Base-by-base conservation (phyloP, 2,113 vertebrate species). In the Leiothrix lutea region DNA sequence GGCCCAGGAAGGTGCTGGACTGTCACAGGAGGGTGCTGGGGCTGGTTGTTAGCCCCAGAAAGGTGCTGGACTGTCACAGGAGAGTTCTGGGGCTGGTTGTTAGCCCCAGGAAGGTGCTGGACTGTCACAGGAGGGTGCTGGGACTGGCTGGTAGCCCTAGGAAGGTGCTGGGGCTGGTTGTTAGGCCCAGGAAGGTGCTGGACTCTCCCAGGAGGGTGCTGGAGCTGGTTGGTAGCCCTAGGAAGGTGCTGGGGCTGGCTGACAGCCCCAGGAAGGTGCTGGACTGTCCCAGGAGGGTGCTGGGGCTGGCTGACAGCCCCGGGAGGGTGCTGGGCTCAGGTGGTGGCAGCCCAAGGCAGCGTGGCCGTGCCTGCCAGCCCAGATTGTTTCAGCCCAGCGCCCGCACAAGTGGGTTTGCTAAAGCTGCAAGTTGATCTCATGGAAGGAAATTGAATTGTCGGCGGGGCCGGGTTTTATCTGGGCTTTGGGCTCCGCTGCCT, bases 371-470 rank as follows among this genome's bases (percentile, higher is more conserved):
- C 95, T 97, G 92, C 93, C 96, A 93, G 96, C 95, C 92, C 91
- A 14, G 92, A 95, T 94, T 96, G 94, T 95, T 88, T 93, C 95
- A 92, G 91, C 90, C 91, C 89, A 88, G 90, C 48, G 89, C 93
- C 95, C n/a, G 42, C 95, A 89, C 92, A 96, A 97, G 96, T 80
- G 97, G 92, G 94, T 97, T 93, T 80, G 92, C 92, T 95, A 94
- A 95, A 97, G 94, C 96, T 95, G 95, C 96, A 95, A 96, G 96
- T 91, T 95, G 97, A 97, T 97, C 96, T 97, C 90, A 97, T 96
- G 96, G 97, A 97, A 96, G 95, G 96, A 97, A 97, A 97, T 97
- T 90, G 96, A 95, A 92, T 96, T 96, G 96, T 97, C 81, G 77
- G 93, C 11, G 28, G 93, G 95, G 93, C 77, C 2, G 78, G 94